Conservation (phyloP, 2,888 invertebrate genomes). For the Eubasilissa splendida region DNA sequence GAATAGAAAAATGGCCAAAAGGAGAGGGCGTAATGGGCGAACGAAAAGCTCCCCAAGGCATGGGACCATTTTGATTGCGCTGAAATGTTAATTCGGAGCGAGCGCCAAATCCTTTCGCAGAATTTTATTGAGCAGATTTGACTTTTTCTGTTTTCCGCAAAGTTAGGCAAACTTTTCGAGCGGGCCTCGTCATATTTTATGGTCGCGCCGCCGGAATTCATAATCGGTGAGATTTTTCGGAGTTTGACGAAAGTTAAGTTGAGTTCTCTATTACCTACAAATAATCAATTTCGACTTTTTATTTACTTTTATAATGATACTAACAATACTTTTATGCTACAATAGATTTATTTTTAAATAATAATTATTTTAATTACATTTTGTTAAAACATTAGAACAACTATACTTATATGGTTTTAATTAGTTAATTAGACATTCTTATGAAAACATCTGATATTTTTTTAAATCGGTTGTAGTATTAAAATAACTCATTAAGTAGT, state of each 20-base stretch:
- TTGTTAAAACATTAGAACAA: too few species aligned
- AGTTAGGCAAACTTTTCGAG: slow-evolving; percentile 29
- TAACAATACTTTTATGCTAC: too few species aligned
- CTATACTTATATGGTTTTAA: too few species aligned
- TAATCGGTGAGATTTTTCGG: background rate
- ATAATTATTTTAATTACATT: too few species aligned
- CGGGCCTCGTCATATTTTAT: slow-evolving; percentile 32
- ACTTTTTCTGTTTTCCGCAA: slow-evolving; percentile 38
- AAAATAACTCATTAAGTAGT: too few species aligned
- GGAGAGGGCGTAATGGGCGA: slow-evolving; percentile 59
- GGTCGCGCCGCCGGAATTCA: background rate
- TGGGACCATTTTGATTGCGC: slow-evolving; percentile 62
- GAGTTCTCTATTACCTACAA: too few species aligned
- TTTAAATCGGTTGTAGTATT: too few species aligned
- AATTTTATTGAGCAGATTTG: slow-evolving; percentile 43
- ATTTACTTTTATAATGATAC: too few species aligned
- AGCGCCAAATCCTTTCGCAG: slow-evolving; percentile 41
- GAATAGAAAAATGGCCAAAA: slow-evolving; percentile 45
- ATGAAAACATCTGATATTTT: too few species aligned
- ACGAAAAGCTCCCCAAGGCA: slow-evolving; percentile 49
- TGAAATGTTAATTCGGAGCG: slow-evolving; percentile 62
- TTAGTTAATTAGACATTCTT: too few species aligned
- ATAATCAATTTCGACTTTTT: too few species aligned
- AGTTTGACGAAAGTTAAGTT: background rate
- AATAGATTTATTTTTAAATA: too few species aligned